These are phyloP conservation scores for Punctoribates punctum DNA, from an alignment of 2,888 invertebrate genomes.

Conservation along the genomic window DNA sequence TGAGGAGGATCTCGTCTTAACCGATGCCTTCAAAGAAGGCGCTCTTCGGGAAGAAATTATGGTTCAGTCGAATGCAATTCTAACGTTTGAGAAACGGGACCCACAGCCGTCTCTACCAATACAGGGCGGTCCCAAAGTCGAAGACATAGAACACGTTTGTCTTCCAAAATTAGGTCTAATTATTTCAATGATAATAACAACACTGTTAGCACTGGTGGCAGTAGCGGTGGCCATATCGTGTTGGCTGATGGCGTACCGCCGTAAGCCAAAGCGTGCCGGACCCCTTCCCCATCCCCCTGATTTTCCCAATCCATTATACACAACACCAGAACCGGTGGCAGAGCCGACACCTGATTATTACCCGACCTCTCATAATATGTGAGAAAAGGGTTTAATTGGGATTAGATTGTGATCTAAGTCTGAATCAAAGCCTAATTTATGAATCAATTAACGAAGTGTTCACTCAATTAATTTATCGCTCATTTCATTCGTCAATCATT, in stretches of 20 bases:
- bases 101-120: slow-evolving; percentile 63
- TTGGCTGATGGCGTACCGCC: slow-evolving; percentile 89
- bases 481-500: slow-evolving; percentile 11
- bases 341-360: slow-evolving; percentile 78
- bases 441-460: slow-evolving; percentile 25
- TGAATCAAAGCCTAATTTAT: slow-evolving; percentile 37
- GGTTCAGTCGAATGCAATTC: slow-evolving; percentile 83
- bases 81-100: slow-evolving; percentile 70
- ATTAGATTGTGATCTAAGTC: slow-evolving; percentile 18
- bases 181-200: slow-evolving; percentile 85
- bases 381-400: background rate
- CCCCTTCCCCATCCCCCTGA: slow-evolving; percentile 91
- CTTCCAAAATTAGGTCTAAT: slow-evolving; percentile 89
- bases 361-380: slow-evolving; percentile 48
- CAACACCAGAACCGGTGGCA: slow-evolving; percentile 72
- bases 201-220: slow-evolving; percentile 82
- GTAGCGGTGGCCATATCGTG: slow-evolving; percentile 91
- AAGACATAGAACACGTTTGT: slow-evolving; percentile 76
- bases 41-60: slow-evolving; percentile 87
- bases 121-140: slow-evolving; percentile 62
- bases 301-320: slow-evolving; percentile 89
- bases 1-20: slow-evolving; percentile 57
- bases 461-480: slow-evolving; percentile 33
- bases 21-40: slow-evolving; percentile 64
- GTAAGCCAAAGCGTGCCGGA: slow-evolving; percentile 74